Base-by-base conservation (phyloP, 2,888 invertebrate genomes). In the Lobophora halterata region DNA sequence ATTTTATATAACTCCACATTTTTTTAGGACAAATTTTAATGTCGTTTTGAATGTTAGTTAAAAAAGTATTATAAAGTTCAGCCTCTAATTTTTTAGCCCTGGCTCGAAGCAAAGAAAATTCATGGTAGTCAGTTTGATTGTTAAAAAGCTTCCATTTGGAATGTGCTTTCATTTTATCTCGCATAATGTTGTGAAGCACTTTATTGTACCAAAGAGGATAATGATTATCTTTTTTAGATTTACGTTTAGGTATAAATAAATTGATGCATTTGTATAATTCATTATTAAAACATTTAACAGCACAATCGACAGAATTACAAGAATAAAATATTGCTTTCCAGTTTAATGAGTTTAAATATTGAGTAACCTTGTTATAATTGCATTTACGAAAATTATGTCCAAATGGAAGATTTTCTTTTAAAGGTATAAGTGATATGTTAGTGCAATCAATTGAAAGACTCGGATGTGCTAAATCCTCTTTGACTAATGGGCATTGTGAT, bases 161-260 rank as follows among this genome's bases (percentile, higher is more conserved):
- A n/a, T n/a, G n/a, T n/a, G n/a, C n/a, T n/a, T n/a, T n/a, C n/a
- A n/a, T n/a, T n/a, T n/a, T n/a, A n/a, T n/a, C n/a, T n/a, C n/a
- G n/a, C n/a, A n/a, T 13, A 24, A 16, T 14, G 6, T 26, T 14
- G 9, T 1, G 14, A 13, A 26, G 5, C 1, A 8, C n/a, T 9
- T 9, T 26, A 7, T 26, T 26, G 5, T 26, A 26, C 26, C 26
- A 26, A 3, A 26, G 2, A 3, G 26, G 26, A 16, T 8, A 16
- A 3, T 7, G n/a, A n/a, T n/a, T n/a, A n/a, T n/a, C n/a, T 4
- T 9, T 16, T 26, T 9, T 14, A 16, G 16, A 14, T 9, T 3
- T 26, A 5, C 6, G 8, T 7, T 26, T 7, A 5, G 14, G 26
- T 7, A 26, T 16, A 16, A 26, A 26, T 8, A 9, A 26, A 5